These are phyloP conservation scores for Tenthredo distinguenda DNA, from an alignment of 2,888 invertebrate genomes.

Conservation along the genomic window DNA sequence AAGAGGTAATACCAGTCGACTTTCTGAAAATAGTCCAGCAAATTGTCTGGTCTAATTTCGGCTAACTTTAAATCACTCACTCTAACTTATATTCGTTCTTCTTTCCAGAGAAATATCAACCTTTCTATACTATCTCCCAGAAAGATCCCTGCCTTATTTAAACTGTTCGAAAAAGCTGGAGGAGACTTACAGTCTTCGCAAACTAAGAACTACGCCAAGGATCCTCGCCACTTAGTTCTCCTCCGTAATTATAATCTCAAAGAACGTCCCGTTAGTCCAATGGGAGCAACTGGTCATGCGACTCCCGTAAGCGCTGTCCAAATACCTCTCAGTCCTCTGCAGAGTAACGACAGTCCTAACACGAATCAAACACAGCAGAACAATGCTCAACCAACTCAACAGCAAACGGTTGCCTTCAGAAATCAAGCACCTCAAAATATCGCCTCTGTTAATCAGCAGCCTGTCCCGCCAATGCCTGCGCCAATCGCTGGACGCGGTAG, in stretches of 20 bases:
- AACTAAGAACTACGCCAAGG: conserved; percentile 95
- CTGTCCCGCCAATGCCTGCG: conserved; percentile 63
- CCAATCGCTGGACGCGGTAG: conserved; percentile 72
- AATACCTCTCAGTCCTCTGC: conserved; percentile 80
- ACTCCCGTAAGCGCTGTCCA: conserved; percentile 72
- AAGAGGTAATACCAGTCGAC: conserved; percentile 81
- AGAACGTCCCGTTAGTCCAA: conserved; percentile 85
- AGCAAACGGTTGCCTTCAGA: conserved; percentile 77
- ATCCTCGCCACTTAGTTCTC: conserved; percentile 89
- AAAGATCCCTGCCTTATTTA: conserved; percentile 91
- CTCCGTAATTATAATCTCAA: conserved; percentile 79
- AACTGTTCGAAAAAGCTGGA: conserved; percentile 94
- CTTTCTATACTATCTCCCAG: conserved; percentile 94
- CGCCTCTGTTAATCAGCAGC: conserved; percentile 71
- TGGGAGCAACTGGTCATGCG: conserved; percentile 80
- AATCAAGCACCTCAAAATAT: conserved; percentile 71
- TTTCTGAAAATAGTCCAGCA: background rate
- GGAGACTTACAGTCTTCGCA: conserved; percentile 89
- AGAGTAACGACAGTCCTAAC: conserved; percentile 81
- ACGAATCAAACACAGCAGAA: conserved; percentile 76
- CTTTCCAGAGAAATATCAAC: conserved; percentile 87
- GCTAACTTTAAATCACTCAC: background rate
- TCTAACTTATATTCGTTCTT: conserved; percentile 53
- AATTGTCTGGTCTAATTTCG: background rate
- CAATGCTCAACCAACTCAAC: conserved; percentile 69